Percentiles rank a stretch among this genome's conserved stretches.
Conservation (phyloP, 2,113 vertebrate species). For the Monarcha castaneiventris region DNA sequence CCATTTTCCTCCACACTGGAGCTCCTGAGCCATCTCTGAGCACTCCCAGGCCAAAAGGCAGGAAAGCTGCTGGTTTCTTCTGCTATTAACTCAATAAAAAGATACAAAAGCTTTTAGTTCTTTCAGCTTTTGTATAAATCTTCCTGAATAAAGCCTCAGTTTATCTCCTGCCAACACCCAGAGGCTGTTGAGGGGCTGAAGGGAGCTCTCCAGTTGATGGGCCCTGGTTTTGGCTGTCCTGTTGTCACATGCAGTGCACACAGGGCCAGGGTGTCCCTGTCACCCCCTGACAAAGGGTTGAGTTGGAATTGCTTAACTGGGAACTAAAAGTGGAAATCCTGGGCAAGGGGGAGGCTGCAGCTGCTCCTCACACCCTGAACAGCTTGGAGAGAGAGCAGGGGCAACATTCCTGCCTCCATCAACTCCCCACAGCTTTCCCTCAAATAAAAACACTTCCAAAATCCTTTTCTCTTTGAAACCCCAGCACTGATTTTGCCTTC, state of each 20-base stretch:
- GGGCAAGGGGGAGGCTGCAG: neutral
- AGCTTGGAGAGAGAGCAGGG: neutral
- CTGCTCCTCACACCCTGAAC: neutral
- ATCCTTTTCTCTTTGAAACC: neutral
- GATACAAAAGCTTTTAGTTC: neutral
- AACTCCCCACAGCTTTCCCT: neutral
- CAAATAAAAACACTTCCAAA: neutral
- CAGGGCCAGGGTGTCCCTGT: neutral
- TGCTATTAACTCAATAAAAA: neutral
- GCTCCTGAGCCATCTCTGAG: neutral
- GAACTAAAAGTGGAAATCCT: neutral
- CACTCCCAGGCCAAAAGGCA: neutral
- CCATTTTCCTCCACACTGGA: neutral
- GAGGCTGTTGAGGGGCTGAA: neutral
- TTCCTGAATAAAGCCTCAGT: neutral
- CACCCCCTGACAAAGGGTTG: neutral
- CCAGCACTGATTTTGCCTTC: neutral
- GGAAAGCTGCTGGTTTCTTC: neutral
- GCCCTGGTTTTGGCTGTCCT: neutral
- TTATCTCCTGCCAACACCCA: neutral
- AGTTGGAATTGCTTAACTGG: neutral
- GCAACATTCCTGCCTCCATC: neutral
- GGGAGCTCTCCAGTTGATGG: neutral
- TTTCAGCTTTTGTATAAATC: neutral
- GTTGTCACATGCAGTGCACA: neutral